These are phyloP conservation scores for Drosophila sp. DNA, from an alignment of 1,140 invertebrate species.

Conservation along the genomic window DNA sequence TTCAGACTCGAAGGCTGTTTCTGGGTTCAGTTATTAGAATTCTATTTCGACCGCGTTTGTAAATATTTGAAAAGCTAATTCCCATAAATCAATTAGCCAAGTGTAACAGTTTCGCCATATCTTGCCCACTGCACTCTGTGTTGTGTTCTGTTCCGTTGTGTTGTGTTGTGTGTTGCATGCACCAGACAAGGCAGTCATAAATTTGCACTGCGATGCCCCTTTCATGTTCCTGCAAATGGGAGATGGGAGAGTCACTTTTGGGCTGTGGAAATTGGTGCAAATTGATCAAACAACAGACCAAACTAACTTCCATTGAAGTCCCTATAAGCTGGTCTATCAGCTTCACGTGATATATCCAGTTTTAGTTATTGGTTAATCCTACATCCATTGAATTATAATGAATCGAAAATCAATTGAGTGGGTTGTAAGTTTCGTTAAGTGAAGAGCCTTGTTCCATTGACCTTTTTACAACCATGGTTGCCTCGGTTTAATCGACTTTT, in stretches of 20 bases:
- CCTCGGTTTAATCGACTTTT: no score
- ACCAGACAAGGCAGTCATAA: constrained; percentile 57
- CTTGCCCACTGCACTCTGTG: constrained; percentile 1
- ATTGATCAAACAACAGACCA: constrained; percentile 38
- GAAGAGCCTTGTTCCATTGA: no score
- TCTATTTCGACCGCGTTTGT: constrained; percentile 35
- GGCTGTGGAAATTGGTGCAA: constrained; percentile 39
- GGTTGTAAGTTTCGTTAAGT: no score
- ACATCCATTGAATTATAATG: no score
- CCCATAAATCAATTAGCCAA: constrained; percentile 73
- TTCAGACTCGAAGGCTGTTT: constrained; percentile 24
- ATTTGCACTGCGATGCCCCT: constrained; percentile 57
- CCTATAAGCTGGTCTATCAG: background rate
- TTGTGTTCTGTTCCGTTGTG: no score
- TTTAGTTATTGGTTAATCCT: no score
- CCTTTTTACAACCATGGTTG: no score
- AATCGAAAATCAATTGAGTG: no score
- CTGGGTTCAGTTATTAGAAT: constrained; percentile 28
- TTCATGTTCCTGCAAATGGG: constrained; percentile 68
- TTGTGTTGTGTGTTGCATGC: constrained; percentile 30
- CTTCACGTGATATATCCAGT: background rate
- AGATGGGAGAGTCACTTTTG: constrained; percentile 27
- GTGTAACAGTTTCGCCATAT: constrained; percentile 53
- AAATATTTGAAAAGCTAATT: constrained; percentile 49
- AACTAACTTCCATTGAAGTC: background rate